These are phyloP conservation scores for Danio tinwini DNA, from an alignment of 2,797 vertebrate species.

Conservation along the genomic window DNA sequence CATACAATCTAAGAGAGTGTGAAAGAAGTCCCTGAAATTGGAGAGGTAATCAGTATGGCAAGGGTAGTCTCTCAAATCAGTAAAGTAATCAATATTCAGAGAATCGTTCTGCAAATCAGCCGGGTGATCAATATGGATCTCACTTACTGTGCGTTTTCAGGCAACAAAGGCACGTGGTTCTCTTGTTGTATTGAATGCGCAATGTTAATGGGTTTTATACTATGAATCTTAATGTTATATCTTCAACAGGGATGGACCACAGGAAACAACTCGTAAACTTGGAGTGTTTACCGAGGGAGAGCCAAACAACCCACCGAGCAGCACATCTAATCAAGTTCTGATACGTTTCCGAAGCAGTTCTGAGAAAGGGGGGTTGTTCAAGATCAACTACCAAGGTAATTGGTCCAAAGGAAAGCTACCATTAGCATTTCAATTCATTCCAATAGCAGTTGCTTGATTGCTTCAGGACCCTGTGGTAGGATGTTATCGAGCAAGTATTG, in stretches of 20 bases:
- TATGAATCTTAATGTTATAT: slow-evolving; percentile 15
- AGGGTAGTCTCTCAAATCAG: neutral
- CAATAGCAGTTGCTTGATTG: slow-evolving; percentile 1
- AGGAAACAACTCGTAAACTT: slow-evolving; percentile 88
- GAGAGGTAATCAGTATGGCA: slow-evolving; percentile 19
- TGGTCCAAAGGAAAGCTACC: slow-evolving; percentile 2
- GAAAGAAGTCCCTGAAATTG: slow-evolving; percentile 7
- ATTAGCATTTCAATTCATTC: neutral
- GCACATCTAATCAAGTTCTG: slow-evolving; percentile 94
- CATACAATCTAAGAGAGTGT: neutral
- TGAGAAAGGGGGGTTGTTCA: slow-evolving; percentile 91
- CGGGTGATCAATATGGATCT: neutral
- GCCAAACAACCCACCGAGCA: slow-evolving; percentile 86
- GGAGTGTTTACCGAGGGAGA: slow-evolving; percentile 90
- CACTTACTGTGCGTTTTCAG: neutral
- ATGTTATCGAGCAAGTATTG: neutral
- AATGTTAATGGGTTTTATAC: neutral
- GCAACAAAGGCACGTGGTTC: slow-evolving; percentile 7
- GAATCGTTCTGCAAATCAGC: slow-evolving; percentile 1
- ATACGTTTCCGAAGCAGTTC: slow-evolving; percentile 90
- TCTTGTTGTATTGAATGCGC: neutral
- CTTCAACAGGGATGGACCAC: slow-evolving; percentile 89
- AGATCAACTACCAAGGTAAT: slow-evolving; percentile 87
- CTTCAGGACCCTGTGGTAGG: neutral
- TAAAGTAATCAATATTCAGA: slow-evolving; percentile 14